Evolutionary conservation across 1,140 invertebrate species (phyloP).

Genomic region (Zaprionus lachaisei): DNA sequence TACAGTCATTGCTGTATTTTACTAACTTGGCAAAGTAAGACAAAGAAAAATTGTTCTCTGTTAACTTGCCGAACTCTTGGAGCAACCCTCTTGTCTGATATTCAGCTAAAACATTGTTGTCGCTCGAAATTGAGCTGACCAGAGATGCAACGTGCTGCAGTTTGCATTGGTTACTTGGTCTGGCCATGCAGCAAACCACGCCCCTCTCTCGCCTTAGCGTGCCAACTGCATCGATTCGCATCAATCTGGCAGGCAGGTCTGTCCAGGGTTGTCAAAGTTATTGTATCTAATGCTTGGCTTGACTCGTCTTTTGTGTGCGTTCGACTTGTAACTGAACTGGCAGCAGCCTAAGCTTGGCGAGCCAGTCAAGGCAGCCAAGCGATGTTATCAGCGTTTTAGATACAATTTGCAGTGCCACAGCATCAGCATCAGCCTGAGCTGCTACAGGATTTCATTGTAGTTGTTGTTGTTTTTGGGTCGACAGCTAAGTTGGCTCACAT

Average conservation of each 20-base stretch:
- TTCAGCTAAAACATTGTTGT: slow-evolving; percentile 2
- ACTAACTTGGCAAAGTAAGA: too few species aligned
- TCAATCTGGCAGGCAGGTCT: not conserved
- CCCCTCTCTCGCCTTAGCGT: not conserved
- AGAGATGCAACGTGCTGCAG: slow-evolving; percentile 3
- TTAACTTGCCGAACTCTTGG: not conserved
- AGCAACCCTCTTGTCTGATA: not conserved
- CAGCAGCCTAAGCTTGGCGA: slow-evolving; percentile 38
- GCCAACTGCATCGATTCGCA: not conserved
- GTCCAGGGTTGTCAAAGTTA: slow-evolving; percentile 60
- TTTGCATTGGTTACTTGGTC: not conserved
- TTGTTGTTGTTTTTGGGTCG: slow-evolving; percentile 10
- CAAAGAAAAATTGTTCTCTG: too few species aligned
- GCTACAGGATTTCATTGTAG: slow-evolving; percentile 4
- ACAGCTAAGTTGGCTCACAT: slow-evolving; percentile 18
- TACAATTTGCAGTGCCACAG: slow-evolving; percentile 47
- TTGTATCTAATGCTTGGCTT: slow-evolving; percentile 62
- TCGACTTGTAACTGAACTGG: slow-evolving; percentile 18
- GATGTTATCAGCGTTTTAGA: slow-evolving; percentile 67
- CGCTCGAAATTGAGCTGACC: not conserved
- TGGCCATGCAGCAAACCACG: not conserved
- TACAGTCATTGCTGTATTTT: too few species aligned
- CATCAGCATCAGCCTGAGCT: not conserved
- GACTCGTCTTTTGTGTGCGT: slow-evolving; percentile 33
- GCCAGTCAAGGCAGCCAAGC: slow-evolving; percentile 45